Evolutionary conservation across 2,888 invertebrate genomes (phyloP).

Genomic region (Himalopsyche anomala): DNA sequence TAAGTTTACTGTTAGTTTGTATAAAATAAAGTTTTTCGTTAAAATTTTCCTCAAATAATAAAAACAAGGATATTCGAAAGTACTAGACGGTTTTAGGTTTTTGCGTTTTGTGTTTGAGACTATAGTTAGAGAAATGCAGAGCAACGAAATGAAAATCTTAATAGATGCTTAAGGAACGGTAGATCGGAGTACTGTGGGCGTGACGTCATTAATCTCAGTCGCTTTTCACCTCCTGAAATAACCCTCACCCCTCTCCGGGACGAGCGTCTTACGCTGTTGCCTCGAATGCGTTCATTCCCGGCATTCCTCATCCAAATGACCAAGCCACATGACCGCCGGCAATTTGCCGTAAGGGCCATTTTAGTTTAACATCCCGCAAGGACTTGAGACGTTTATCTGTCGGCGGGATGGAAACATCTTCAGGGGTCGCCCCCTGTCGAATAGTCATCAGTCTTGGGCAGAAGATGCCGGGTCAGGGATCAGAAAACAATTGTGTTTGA

Average conservation of each 20-base stretch:
- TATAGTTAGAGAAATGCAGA: too few relatives aligned
- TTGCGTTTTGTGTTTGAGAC: too few relatives aligned
- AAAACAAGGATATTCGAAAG: too few relatives aligned
- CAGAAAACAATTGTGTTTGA: background rate
- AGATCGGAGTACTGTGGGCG: background rate
- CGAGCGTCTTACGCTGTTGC: background rate
- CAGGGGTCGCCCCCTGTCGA: conserved; percentile 30
- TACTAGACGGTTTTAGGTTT: too few relatives aligned
- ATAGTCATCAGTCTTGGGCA: conserved; percentile 20
- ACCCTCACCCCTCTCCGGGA: background rate
- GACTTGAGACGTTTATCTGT: conserved; percentile 34
- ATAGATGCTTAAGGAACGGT: background rate
- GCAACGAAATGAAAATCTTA: background rate
- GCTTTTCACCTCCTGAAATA: conserved; percentile 30
- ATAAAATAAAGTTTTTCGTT: too few relatives aligned
- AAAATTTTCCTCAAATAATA: too few relatives aligned
- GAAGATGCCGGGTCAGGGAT: background rate
- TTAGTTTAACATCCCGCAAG: conserved; percentile 21
- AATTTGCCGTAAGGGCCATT: conserved; percentile 16
- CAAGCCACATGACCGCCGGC: conserved; percentile 31
- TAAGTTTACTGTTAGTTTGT: too few relatives aligned
- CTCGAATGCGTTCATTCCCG: background rate
- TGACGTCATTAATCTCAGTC: conserved; percentile 34
- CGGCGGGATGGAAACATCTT: conserved; percentile 22
- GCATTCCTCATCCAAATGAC: conserved; percentile 26